Evolutionary conservation across 2,113 vertebrate species (phyloP).

Genomic region (Coracopsis vasa): DNA sequence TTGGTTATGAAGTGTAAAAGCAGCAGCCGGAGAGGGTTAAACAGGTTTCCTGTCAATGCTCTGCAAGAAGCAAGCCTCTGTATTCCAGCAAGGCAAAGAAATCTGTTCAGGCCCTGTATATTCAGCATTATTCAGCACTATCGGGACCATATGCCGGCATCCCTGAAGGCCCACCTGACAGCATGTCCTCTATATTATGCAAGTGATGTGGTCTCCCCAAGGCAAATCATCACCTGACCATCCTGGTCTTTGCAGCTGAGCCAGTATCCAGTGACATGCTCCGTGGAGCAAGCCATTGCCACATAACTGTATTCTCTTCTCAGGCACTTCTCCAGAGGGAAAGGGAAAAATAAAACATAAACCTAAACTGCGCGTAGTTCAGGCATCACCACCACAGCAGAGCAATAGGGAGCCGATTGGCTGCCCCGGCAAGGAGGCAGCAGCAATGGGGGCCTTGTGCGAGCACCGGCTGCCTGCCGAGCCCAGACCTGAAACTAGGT

Average conservation of each 20-base stretch:
- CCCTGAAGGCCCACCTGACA: conserved; percentile 58
- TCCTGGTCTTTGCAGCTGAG: conserved; percentile 33
- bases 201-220: conserved; percentile 20
- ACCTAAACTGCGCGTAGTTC: conserved; percentile 1
- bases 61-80: background rate
- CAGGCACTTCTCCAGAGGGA: conserved; percentile 7
- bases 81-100: background rate
- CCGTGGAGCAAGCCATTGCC: conserved; percentile 14
- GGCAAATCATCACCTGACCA: conserved; percentile 33
- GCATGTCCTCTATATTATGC: conserved; percentile 23
- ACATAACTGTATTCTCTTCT: conserved; percentile 41
- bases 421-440: background rate
- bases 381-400: conserved; percentile 25
- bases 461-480: conserved; percentile 23
- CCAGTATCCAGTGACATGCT: conserved; percentile 17
- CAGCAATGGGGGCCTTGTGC: background rate
- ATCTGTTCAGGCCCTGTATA: background rate
- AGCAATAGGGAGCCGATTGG: background rate
- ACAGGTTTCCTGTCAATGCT: conserved; percentile 9
- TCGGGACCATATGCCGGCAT: background rate
- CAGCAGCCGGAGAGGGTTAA: conserved; percentile 35
- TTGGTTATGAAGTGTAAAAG: conserved; percentile 21
- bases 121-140: conserved; percentile 50
- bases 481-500: conserved; percentile 70
- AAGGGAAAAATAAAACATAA: background rate